Conservation (phyloP, 2,888 invertebrate genomes). For the Tetranychus piercei region DNA sequence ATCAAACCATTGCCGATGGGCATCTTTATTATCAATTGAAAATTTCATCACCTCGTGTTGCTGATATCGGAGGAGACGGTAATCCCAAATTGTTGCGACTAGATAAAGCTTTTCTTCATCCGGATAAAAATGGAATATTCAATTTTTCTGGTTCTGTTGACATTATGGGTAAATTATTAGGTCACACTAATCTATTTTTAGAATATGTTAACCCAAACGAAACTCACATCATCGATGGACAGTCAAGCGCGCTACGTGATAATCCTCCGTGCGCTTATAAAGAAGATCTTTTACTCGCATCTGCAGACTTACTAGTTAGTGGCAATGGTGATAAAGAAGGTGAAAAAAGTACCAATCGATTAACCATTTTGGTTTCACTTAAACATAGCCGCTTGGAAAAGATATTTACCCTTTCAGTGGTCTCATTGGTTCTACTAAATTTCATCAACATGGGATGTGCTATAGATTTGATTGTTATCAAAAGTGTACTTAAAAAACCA, state of each 20-base stretch:
- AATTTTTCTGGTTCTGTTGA: neutral
- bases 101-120: neutral
- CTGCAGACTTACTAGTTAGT: neutral
- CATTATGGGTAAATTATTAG: neutral
- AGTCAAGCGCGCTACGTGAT: neutral
- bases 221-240: neutral
- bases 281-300: neutral
- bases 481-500: conserved; percentile 47
- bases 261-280: neutral
- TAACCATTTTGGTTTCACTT: neutral
- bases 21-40: neutral
- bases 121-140: neutral
- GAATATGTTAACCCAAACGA: neutral
- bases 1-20: neutral
- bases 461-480: conserved; percentile 52
- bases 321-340: neutral
- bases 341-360: neutral
- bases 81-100: neutral
- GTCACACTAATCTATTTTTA: neutral
- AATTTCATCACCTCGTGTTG: neutral
- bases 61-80: neutral
- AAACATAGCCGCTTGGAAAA: neutral
- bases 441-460: conserved; percentile 83
- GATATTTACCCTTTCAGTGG: conserved; percentile 37
- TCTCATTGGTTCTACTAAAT: conserved; percentile 53